These are phyloP conservation scores for Irena cyanogastra DNA, from an alignment of 2,113 vertebrate genomes.

Conservation along the genomic window DNA sequence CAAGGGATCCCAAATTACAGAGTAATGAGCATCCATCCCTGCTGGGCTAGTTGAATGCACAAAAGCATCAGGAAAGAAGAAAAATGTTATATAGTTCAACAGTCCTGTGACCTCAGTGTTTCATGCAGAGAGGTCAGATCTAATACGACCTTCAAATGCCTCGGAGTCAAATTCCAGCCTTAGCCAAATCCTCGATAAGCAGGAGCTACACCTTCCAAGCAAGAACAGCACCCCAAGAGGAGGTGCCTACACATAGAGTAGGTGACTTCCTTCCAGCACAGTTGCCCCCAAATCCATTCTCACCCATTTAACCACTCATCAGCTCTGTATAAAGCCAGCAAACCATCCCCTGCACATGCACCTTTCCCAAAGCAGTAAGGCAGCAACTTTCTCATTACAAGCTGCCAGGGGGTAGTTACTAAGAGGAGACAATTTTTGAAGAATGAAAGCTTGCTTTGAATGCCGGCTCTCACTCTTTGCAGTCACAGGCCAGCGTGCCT, in stretches of 20 bases:
- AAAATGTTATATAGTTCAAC: not conserved
- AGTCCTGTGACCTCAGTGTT: not conserved
- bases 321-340: not conserved
- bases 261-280: not conserved
- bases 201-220: not conserved
- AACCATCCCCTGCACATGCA: not conserved
- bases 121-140: slow-evolving; percentile 23
- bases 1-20: slow-evolving; percentile 8
- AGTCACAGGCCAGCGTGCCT: not conserved
- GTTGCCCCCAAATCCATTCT: not conserved
- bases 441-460: slow-evolving; percentile 46
- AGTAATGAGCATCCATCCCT: not conserved
- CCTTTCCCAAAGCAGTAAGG: not conserved
- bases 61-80: not conserved
- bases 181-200: not conserved
- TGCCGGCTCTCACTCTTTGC: not conserved
- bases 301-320: not conserved
- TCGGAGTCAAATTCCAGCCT: slow-evolving; percentile 5
- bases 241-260: not conserved
- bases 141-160: slow-evolving; percentile 15
- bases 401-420: slow-evolving; percentile 9
- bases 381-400: not conserved
- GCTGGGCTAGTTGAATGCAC: not conserved
- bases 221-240: not conserved
- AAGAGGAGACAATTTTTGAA: slow-evolving; percentile 11